phyloP scores from a whole-genome alignment of 2,113 vertebrate genomes.

The Anser brachyrhynchus region DNA sequence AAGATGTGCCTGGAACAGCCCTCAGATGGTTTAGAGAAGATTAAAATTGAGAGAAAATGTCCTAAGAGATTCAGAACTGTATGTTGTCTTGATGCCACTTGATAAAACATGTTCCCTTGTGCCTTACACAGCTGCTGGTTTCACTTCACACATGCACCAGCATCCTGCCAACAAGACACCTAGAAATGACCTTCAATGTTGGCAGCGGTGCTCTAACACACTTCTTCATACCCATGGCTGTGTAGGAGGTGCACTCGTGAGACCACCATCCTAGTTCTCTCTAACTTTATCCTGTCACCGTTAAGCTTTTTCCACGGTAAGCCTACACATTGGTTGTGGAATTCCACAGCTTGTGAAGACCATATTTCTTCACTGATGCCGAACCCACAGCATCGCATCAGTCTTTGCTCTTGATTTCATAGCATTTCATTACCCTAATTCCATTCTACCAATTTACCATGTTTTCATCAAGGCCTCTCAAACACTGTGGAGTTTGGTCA shows the following conservation, averaged over 20 bases:
- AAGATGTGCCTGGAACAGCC: too few relatives aligned
- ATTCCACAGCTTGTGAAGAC: background rate
- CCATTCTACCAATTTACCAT: background rate
- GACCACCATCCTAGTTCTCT: background rate
- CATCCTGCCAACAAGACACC: too few relatives aligned
- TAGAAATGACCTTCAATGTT: background rate
- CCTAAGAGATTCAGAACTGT: too few relatives aligned
- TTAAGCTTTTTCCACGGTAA: background rate
- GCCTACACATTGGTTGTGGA: background rate
- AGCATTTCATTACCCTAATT: background rate
- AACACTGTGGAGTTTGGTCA: background rate
- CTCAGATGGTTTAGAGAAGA: too few relatives aligned
- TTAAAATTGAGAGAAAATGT: too few relatives aligned
- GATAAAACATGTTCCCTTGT: too few relatives aligned
- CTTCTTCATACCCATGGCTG: background rate
- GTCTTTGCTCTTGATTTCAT: background rate
- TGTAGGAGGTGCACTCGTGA: background rate
- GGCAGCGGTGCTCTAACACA: background rate
- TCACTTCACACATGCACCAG: too few relatives aligned
- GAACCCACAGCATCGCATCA: background rate
- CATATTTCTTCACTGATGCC: background rate
- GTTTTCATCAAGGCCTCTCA: background rate
- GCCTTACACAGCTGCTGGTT: too few relatives aligned
- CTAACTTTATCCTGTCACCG: background rate
- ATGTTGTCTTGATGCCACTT: too few relatives aligned